Percentiles rank a stretch among this genome's conserved stretches.
Evolutionary conservation across 2,888 invertebrate genomes (phyloP).

Genomic region (Lottia gigantea): DNA sequence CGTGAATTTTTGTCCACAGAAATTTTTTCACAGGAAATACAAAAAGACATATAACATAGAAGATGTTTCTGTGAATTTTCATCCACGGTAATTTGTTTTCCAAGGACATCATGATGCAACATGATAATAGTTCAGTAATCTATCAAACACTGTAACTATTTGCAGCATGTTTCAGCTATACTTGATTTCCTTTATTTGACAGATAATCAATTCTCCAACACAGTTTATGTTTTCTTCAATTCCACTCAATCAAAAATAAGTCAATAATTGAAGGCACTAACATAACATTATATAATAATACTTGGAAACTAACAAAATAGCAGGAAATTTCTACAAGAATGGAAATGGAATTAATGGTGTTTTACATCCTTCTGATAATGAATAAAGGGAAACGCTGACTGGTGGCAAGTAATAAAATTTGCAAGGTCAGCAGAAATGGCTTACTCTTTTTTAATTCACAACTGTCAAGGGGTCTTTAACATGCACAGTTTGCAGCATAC

Average conservation of each 20-base stretch:
- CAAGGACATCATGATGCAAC: no score
- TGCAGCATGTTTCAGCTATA: background rate
- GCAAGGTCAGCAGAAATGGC: background rate
- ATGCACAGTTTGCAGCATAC: no score
- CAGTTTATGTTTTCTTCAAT: background rate
- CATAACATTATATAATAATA: constrained; percentile 7
- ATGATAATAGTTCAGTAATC: no score
- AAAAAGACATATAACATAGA: no score
- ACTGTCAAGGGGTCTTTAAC: no score
- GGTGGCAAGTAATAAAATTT: no score
- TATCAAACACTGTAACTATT: background rate
- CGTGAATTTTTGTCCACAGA: no score
- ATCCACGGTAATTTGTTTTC: no score
- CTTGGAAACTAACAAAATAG: background rate
- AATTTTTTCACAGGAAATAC: no score
- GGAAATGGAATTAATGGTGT: background rate
- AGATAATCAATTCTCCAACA: background rate
- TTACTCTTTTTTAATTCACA: background rate
- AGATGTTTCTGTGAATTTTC: no score
- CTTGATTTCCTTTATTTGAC: background rate
- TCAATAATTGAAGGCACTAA: background rate
- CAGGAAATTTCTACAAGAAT: background rate
- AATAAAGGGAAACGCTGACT: no score
- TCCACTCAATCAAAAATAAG: no score
- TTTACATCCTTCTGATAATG: background rate